Evolutionary conservation across 2,113 vertebrate species (phyloP), one percentile per base, ranked within the genome.

Genomic region (Amphiprion percula): DNA sequence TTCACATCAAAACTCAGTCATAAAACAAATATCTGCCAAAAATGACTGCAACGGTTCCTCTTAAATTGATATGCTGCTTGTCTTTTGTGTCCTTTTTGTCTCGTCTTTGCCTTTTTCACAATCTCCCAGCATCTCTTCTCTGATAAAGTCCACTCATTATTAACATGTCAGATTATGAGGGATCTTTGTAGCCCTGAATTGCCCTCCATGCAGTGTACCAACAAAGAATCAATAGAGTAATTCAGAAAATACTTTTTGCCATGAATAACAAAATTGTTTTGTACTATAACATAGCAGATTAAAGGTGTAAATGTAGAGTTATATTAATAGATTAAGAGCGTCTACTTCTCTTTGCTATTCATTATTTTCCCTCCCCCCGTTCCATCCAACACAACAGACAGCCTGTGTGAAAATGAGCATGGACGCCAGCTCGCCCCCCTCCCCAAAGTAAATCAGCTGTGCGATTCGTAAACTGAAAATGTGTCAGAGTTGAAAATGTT

Each of bases 401-500:
- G 83, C 55, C 85, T 88, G 53, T 86, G 82, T 85, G 76, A 82
- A 95, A 95, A 94, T 92, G 86, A 94, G 91, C 91, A 84, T 58
- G 86, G 93, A 94, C 90, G 87, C 90, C 90, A 85, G 84, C 94
- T 4, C 30, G 1, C 93, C 93, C 94, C 93, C 93, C 93, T 93
- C 93, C 93, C 95, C 94, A 94, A 95, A 97, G 95, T 96, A 97
- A 97, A 97, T 99, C 97, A 97, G 96, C 96, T 97, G 96, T 96
- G 96, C 95, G 93, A 97, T 97, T 96, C 96, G 94, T 96, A 97
- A 97, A 97, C 96, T 96, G 95, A 94, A 78, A 95, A 94, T 96
- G 95, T 98, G 96, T 97, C 97, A 97, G 94, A 97, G 96, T 97
- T 98, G 97, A 96, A 98, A 97, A 97, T 97, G 97, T 97, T 97